These are phyloP conservation scores for Apteryx mantelli DNA, from an alignment of 2,113 vertebrate genomes.

Conservation along the genomic window DNA sequence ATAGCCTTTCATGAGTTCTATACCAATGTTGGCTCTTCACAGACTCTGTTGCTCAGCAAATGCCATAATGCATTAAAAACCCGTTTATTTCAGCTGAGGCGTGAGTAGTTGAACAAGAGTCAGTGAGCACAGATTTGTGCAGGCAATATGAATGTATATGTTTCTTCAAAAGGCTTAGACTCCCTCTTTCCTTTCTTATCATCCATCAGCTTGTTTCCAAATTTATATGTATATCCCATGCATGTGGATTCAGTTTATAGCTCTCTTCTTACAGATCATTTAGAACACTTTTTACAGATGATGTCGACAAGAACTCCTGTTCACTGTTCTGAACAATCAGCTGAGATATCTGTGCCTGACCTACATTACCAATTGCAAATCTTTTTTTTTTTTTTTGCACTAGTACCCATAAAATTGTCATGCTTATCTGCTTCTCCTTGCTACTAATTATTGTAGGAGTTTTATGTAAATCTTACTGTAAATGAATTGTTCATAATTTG, in stretches of 20 bases:
- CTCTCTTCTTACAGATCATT: background rate
- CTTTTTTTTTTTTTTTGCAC: background rate
- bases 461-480: constrained; percentile 38
- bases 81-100: background rate
- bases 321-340: background rate
- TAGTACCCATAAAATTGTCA: constrained; percentile 18
- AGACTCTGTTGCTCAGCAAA: background rate
- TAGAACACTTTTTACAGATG: background rate
- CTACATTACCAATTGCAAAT: constrained; percentile 17
- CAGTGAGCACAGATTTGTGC: background rate
- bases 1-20: background rate
- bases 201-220: background rate
- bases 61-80: background rate
- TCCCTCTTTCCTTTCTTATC: background rate
- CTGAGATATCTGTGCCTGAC: constrained; percentile 26
- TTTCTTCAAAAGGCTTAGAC: background rate
- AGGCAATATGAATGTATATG: background rate
- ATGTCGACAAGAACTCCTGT: background rate
- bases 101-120: background rate
- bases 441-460: constrained; percentile 45
- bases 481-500: constrained; percentile 25
- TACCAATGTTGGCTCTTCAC: background rate
- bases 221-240: rapidly evolving
- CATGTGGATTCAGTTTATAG: background rate
- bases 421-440: constrained; percentile 39